Base-by-base conservation (phyloP, 2,888 invertebrate genomes). In the Tipula helvola region DNA sequence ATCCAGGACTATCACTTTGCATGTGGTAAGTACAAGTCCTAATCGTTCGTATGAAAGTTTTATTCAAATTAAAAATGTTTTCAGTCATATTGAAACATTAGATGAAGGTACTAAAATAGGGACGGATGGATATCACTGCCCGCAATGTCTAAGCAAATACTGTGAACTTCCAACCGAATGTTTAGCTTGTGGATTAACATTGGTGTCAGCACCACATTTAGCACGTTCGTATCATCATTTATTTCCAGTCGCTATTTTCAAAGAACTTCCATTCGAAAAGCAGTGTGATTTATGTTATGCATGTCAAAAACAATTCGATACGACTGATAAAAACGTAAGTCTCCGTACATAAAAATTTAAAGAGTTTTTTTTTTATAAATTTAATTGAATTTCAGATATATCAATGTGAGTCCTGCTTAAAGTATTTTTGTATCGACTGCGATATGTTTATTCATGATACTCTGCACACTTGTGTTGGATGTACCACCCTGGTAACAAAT, bases 111-210 rank as follows among this genome's bases (percentile, higher is more conserved):
- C 93, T 87, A 95, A 95, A 89, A 92, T 95, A 86, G 94, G 94
- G 86, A 95, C 95, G 36, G 95, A 95, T 12, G 97, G 97, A 0
- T 97, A 97, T 90, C 94, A 96, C 89, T 97, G 97, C 89, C 97
- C 97, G n/a, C 98, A 99, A 91, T 99, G 99, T 91, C 95, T 96
- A 89, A 97, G 97, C 92, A 98, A 99, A 92, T 99, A 99, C 92
- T 99, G 99, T 92, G 98, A 99, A 91, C 93, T 99, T 89, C 99
- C 99, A 0, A 97, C 98, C 3, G 99, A 99, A 92, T 99, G 99
- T 90, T 94, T 96, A 90, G 96, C 97, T 10, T 99, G 99, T 91
- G 97, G 97, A 0, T 93, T 99, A 87, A 99, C 98, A 5, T 93
- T 99, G 86, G 99, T 99, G 13, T 98, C 99, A 0, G 99, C 99